Base-by-base conservation (phyloP, 2,113 vertebrate species). In the Ariopsis seemanni region DNA sequence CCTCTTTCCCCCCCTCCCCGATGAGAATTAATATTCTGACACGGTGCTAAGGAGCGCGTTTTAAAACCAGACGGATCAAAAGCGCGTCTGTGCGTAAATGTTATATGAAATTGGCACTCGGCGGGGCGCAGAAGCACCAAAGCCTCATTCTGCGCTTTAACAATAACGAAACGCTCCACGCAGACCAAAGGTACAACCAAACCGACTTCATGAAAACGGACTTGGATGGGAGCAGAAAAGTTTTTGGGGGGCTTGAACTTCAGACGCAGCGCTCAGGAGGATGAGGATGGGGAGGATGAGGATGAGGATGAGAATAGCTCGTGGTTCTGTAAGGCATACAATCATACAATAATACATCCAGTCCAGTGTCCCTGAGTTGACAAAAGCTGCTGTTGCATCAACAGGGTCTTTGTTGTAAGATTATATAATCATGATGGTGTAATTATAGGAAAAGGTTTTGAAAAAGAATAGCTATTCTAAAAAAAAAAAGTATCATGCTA, bases 381-480 rank as follows among this genome's bases (percentile, higher is more conserved):
- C 97, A 97, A 98, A 98, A 99, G 96, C 96, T 95, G 95, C 95
- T 95, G 95, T 96, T 96, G 42, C 3, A 42, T 97, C 96, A 98
- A 99, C 97, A 94, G 96, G 95, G 94, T 96, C 98, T 98, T 99
- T 99, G 98, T 99, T 98, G 95, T 94, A 94, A 96, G 98, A 98
- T 99, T 99, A 99, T 99, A 98, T 98, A 98, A 99, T 99, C 97
- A 98, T 97, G 96, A 97, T 96, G 97, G 95, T 96, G 97, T 98
- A 98, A 98, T 99, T 98, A 97, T 97, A 97, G 75, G n/a, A 92
- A 94, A 96, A 94, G 95, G 96, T 96, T 95, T 89, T 90, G 97
- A 96, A 96, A 97, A 91, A 87, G 92, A 91, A 93, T 97, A 98
- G 97, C 96, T 2, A 62, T 9, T 62, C 86, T 52, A 75, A 89